A percentile compares a stretch with the other conserved stretches of the same genome.
Conservation (phyloP, 2,797 vertebrate genomes). For the Esox masquinongy region DNA sequence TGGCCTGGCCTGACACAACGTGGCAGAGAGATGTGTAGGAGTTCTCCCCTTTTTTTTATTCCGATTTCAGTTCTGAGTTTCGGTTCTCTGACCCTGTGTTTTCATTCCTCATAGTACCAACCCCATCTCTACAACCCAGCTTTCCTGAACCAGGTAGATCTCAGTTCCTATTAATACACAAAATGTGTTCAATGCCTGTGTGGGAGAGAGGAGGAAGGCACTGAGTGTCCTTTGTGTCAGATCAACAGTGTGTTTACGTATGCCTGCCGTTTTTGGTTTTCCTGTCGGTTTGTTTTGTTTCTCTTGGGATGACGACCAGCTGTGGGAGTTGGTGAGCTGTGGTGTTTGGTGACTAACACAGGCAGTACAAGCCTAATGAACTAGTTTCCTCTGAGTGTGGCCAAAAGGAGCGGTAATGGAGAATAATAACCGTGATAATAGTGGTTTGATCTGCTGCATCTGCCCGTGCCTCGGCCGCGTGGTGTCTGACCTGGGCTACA, state of each 20-base stretch:
- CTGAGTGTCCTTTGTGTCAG: neutral
- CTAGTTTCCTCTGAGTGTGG: constrained; percentile 39
- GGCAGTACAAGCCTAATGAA: constrained; percentile 35
- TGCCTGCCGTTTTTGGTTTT: neutral
- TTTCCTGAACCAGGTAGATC: constrained; percentile 59
- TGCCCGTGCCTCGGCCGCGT: constrained; percentile 17
- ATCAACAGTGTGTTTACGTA: constrained; percentile 8
- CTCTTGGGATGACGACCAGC: constrained; percentile 18
- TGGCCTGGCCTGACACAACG: neutral
- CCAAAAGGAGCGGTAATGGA: constrained; percentile 42
- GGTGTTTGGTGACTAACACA: constrained; percentile 31
- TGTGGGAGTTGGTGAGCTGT: constrained; percentile 28
- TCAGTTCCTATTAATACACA: constrained; percentile 38
- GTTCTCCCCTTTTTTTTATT: constrained; percentile 15
- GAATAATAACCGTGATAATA: constrained; percentile 49
- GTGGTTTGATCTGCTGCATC: constrained; percentile 32
- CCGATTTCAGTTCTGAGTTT: constrained; percentile 11
- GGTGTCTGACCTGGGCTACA: constrained; percentile 30
- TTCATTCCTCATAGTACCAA: constrained; percentile 59
- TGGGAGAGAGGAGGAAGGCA: constrained; percentile 16
- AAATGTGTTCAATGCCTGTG: neutral
- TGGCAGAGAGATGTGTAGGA: neutral
- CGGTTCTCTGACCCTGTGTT: constrained; percentile 49
- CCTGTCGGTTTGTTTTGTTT: neutral
- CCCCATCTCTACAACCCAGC: constrained; percentile 53